These are phyloP conservation scores for Sinocyclocheilus anophthalmus DNA, from an alignment of 2,113 vertebrate genomes.

Conservation along the genomic window DNA sequence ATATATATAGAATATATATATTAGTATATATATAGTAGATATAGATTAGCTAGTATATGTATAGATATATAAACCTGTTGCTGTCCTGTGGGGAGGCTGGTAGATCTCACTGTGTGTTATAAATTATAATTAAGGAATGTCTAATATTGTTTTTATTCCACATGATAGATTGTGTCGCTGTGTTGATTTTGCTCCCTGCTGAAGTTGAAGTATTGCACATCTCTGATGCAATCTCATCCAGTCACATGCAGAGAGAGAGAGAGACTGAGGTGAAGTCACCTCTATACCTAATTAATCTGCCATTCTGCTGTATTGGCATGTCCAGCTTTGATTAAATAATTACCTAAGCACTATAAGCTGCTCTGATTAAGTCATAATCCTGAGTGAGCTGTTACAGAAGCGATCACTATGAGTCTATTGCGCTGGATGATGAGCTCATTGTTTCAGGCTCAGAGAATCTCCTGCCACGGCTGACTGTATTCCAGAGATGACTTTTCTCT, in stretches of 20 bases:
- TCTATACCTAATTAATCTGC: slow-evolving; percentile 73
- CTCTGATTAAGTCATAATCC: slow-evolving; percentile 77
- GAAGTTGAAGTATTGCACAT: slow-evolving; percentile 68
- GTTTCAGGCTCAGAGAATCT: slow-evolving; percentile 44
- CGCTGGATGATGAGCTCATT: slow-evolving; percentile 54
- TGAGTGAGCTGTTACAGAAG: slow-evolving; percentile 66
- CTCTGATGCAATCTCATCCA: slow-evolving; percentile 57
- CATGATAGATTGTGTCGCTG: slow-evolving; percentile 3
- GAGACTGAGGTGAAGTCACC: slow-evolving; percentile 62
- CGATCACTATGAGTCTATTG: slow-evolving; percentile 59
- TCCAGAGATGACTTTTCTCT: slow-evolving; percentile 27
- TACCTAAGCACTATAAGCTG: slow-evolving; percentile 72
- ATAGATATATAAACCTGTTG: background rate
- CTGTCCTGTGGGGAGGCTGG: background rate
- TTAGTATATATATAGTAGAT: too few species aligned
- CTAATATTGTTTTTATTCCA: background rate
- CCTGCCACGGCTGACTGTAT: slow-evolving; percentile 45
- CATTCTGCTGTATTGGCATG: slow-evolving; percentile 73
- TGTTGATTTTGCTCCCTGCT: slow-evolving; percentile 56
- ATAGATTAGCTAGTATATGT: too few species aligned
- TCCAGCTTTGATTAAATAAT: slow-evolving; percentile 78
- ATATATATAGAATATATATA: too few species aligned
- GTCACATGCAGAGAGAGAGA: slow-evolving; percentile 29
- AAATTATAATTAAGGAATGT: background rate
- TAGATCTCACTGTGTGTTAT: background rate